Base-by-base conservation (phyloP, 1,140 invertebrate genomes). In the Sminthurides bifidus region DNA sequence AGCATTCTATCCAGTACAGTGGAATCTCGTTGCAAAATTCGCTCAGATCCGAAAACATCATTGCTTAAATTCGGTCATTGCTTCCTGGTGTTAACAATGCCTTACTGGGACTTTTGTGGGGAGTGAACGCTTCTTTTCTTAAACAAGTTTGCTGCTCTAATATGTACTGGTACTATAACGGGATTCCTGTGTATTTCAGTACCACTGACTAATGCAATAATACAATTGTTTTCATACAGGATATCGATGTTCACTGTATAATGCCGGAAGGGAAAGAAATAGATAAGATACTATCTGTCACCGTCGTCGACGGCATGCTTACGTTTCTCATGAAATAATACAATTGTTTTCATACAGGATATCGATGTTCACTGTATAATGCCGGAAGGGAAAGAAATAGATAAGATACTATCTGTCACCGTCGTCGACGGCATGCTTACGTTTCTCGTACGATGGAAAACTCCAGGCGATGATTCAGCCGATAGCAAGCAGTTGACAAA, bases 371-470 rank as follows among this genome's bases (percentile, higher is more conserved):
- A 10, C 4, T 5, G 19, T 48, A 31, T 33, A 33, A 14, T n/a
- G 6, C 30, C 48, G 3, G 19, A 33, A 31, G 23, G 26, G 4
- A 52, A 26, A 26, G 33, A 38, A 26, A 2, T 52, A 19, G n/a
- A 38, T 29, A 49, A 41, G 33, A 33, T 21, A 40, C n/a, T 19
- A 40, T 12, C 45, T 12, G 54, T 56, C 1, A 37, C 45, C 0
- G 26, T 24, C n/a, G 5, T 49, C 14, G 35, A 50, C 50, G 54
- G 54, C 1, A 19, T 26, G 2, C 35, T 56, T 0, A 29, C 27
- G 0, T 56, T 49, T 17, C 21, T 56, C 2, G 45, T 56, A 6
- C 54, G 50, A 19, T 56, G 54, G 54, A 56, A 56, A 23, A 44
- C 21, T 1, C 10, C 40, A 1, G 3, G 1, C 0, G 5, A 29